A percentile compares a stretch with the other conserved stretches of the same genome.
Evolutionary conservation across 2,797 vertebrate species (phyloP).

Genomic region (Tokudaia muenninki): DNA sequence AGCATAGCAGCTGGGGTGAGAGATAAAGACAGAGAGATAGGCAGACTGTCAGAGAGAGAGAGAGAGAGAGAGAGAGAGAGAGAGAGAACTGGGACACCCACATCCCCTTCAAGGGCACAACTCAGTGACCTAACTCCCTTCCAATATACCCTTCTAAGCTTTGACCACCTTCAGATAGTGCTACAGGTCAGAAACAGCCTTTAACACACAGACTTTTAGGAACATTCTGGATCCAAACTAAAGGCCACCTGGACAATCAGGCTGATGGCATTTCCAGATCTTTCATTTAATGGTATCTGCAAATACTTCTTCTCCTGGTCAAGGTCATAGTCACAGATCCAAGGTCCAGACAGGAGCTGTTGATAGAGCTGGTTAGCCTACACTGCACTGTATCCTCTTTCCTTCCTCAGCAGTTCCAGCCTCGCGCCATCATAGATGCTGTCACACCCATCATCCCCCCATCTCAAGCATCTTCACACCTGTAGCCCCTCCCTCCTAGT

Average conservation of each 20-base stretch:
- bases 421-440: accelerated
- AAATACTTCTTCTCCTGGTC: neutral
- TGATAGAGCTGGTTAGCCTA: neutral
- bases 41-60: neutral
- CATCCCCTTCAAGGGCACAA: neutral
- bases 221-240: neutral
- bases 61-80: neutral
- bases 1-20: neutral
- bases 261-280: neutral
- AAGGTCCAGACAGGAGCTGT: neutral
- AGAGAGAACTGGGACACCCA: neutral
- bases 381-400: neutral
- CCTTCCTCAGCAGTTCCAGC: neutral
- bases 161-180: neutral
- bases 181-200: neutral
- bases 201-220: neutral
- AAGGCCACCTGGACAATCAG: too few species aligned
- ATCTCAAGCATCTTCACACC: neutral
- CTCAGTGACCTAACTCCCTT: neutral
- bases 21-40: neutral
- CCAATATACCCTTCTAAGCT: neutral
- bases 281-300: neutral
- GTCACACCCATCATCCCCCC: neutral
- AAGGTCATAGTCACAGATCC: neutral
- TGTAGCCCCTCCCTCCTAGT: neutral